These are phyloP conservation scores for Virgularia gustaviana DNA, from an alignment of 92 coral and sea anemone genomes.

Conservation along the genomic window DNA sequence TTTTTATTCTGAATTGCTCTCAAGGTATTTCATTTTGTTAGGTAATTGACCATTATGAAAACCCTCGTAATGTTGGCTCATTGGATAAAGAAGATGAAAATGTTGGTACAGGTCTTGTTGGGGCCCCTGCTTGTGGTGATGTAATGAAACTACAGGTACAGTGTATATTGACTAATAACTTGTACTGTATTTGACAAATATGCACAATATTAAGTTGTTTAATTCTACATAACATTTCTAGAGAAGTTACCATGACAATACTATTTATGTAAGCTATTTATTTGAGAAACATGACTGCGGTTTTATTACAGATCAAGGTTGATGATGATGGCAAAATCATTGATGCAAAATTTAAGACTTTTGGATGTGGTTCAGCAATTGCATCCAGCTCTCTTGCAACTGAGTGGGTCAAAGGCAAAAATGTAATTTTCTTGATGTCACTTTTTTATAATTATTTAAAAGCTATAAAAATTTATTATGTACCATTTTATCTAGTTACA, in stretches of 20 bases:
- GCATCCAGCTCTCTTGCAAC: slow-evolving; percentile 98
- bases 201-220: not conserved
- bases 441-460: no score
- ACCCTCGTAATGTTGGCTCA: slow-evolving; percentile 96
- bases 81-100: slow-evolving; percentile 74
- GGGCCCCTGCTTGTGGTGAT: slow-evolving; percentile 99
- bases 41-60: slow-evolving; percentile 99
- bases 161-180: not conserved
- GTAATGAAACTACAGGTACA: slow-evolving; percentile 96
- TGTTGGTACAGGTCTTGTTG: slow-evolving; percentile 97
- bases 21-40: not conserved
- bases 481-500: no score
- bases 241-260: no score
- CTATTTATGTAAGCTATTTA: no score
- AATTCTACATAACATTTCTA: no score
- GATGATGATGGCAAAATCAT: slow-evolving; percentile 91
- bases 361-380: slow-evolving; percentile 99
- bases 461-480: no score
- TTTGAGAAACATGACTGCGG: no score
- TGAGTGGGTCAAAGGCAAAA: slow-evolving; percentile 97
- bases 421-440: slow-evolving; percentile 52
- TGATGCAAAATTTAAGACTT: slow-evolving; percentile 98
- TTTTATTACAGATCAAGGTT: slow-evolving; percentile 71
- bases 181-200: not conserved
- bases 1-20: not conserved